Conservation (phyloP, 1,140 invertebrate species). For the Drosophila albomicans region DNA sequence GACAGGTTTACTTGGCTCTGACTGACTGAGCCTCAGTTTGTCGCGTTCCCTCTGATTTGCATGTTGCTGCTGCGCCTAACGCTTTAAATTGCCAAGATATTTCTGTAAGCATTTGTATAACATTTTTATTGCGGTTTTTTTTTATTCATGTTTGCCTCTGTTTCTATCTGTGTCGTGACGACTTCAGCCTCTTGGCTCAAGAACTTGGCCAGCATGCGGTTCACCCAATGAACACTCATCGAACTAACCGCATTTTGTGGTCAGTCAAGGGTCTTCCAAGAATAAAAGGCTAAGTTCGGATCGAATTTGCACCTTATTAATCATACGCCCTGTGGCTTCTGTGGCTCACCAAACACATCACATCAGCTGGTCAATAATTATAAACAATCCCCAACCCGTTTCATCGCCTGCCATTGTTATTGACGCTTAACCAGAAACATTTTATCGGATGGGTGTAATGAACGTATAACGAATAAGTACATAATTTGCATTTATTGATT, state of each 20-base stretch:
- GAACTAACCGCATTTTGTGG: slow-evolving; percentile 34
- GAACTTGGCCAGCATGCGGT: slow-evolving; percentile 12
- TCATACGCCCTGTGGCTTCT: slow-evolving; percentile 59
- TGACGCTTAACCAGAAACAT: background rate
- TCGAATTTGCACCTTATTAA: slow-evolving; percentile 43
- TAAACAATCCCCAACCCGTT: slow-evolving; percentile 23
- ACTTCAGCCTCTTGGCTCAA: slow-evolving; percentile 10
- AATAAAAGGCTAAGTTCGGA: background rate
- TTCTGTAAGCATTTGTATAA: slow-evolving; percentile 12
- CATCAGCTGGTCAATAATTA: background rate
- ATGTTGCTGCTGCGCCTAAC: slow-evolving; percentile 2
- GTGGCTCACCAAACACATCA: slow-evolving; percentile 1
- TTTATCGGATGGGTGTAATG: slow-evolving; percentile 8
- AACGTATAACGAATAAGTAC: slow-evolving; percentile 18
- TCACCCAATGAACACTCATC: slow-evolving; percentile 7
- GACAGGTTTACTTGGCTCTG: slow-evolving; percentile 58
- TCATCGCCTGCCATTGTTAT: background rate
- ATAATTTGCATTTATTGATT: slow-evolving; percentile 11
- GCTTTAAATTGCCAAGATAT: background rate
- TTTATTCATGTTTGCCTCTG: background rate
- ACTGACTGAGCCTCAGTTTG: slow-evolving; percentile 11
- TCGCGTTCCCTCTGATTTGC: slow-evolving; percentile 23
- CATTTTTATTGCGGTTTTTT: slow-evolving; percentile 12
- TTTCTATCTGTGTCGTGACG: slow-evolving; percentile 13
- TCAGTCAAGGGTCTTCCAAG: slow-evolving; percentile 21